These are phyloP conservation scores for Halichoerus grypus DNA, from an alignment of 2,113 vertebrate genomes.

Conservation along the genomic window DNA sequence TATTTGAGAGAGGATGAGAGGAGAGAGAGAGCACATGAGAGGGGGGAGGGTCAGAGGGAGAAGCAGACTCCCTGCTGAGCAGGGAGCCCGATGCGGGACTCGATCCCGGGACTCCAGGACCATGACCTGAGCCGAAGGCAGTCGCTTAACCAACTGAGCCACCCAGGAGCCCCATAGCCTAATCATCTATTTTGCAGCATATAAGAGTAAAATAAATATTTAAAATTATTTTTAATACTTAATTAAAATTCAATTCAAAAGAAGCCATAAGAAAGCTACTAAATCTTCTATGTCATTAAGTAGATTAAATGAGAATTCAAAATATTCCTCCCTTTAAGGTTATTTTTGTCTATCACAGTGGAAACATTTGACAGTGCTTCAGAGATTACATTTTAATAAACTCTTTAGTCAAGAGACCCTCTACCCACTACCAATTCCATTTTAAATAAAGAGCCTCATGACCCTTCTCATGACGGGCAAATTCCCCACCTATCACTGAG, in stretches of 20 bases:
- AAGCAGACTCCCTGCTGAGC: no score
- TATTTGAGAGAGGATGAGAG: no score
- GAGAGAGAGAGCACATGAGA: no score
- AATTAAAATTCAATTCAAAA: constrained; percentile 22
- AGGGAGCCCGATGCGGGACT: no score
- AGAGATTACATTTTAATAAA: background rate
- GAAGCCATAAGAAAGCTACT: background rate
- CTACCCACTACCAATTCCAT: background rate
- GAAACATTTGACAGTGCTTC: background rate
- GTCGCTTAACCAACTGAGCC: no score
- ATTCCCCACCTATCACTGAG: background rate
- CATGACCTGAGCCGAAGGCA: no score
- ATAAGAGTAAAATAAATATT: background rate
- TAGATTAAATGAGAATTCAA: background rate
- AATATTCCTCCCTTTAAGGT: background rate
- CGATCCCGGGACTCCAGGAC: no score
- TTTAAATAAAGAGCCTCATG: background rate
- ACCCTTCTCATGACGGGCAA: background rate
- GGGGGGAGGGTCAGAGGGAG: no score
- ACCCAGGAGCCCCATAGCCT: no score
- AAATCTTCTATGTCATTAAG: background rate
- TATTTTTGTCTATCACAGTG: background rate
- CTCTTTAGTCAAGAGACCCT: background rate
- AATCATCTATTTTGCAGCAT: background rate
- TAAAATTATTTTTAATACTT: constrained; percentile 16